phyloP scores from a whole-genome alignment of 2,797 vertebrate genomes.

The Lepidocolaptes lacrymiger region DNA sequence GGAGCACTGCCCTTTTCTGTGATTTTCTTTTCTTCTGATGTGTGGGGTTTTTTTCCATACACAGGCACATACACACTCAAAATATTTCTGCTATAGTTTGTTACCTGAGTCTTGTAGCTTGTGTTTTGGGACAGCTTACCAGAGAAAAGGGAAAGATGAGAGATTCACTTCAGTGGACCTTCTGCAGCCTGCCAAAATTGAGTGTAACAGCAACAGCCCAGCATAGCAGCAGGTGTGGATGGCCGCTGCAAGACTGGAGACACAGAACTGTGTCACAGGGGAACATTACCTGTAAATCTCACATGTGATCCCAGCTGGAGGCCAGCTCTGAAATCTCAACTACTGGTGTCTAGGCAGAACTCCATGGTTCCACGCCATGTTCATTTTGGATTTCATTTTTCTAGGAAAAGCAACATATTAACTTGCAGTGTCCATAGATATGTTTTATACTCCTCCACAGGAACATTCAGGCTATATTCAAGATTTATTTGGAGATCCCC shows the following conservation, averaged over 20 bases:
- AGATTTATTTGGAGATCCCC: neutral
- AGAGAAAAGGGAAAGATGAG: slow-evolving; percentile 80
- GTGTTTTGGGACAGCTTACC: slow-evolving; percentile 69
- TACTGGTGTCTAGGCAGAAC: neutral
- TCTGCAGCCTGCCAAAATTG: slow-evolving; percentile 75
- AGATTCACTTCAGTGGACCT: slow-evolving; percentile 76
- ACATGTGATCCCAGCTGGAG: neutral
- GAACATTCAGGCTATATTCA: neutral
- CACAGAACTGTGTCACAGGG: neutral
- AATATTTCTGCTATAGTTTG: slow-evolving; percentile 61
- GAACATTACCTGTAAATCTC: neutral
- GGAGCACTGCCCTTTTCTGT: neutral
- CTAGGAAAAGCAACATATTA: neutral
- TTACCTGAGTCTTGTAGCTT: slow-evolving; percentile 68
- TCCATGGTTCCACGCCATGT: neutral
- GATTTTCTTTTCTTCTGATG: neutral
- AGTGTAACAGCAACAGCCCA: neutral
- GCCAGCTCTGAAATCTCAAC: neutral
- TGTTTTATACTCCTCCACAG: neutral
- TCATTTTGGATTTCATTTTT: neutral
- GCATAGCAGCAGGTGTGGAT: neutral
- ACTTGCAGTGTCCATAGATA: neutral
- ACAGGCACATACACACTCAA: neutral
- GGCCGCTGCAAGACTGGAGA: neutral
- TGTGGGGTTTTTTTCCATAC: neutral